A percentile compares a stretch with the other conserved stretches of the same genome.
Conservation (phyloP, 1,140 invertebrate genomes). For the Leptinotarsa texana region DNA sequence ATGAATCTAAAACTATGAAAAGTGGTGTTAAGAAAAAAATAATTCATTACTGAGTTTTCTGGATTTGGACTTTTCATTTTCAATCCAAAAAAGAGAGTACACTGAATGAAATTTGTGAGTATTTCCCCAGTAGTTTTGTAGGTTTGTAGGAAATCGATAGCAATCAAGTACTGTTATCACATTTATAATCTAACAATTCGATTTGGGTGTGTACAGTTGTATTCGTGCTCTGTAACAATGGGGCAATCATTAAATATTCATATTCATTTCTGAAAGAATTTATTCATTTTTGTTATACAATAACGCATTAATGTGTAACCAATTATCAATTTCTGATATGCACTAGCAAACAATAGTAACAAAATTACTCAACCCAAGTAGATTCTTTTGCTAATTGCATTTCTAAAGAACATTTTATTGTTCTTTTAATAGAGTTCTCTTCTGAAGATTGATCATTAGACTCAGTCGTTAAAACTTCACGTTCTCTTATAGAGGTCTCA, state of each 20-base stretch:
- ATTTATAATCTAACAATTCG: neutral
- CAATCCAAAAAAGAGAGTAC: no score
- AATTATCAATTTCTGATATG: neutral
- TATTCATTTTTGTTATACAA: neutral
- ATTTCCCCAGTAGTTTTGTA: no score
- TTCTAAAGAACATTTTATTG: slow-evolving; percentile 46
- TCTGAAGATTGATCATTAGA: slow-evolving; percentile 25
- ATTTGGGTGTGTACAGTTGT: neutral
- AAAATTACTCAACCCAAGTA: slow-evolving; percentile 3
- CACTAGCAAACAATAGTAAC: neutral
- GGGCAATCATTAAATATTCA: neutral
- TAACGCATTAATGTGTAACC: neutral
- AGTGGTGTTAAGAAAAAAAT: slow-evolving; percentile 53
- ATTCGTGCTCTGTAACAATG: neutral
- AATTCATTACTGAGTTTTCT: slow-evolving; percentile 4
- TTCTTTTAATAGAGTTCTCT: slow-evolving; percentile 32
- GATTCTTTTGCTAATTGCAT: slow-evolving; percentile 48
- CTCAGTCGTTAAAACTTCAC: neutral
- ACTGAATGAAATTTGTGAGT: neutral
- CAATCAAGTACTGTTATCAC: neutral
- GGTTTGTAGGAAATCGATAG: neutral
- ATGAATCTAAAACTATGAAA: slow-evolving; percentile 59
- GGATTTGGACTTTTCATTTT: no score
- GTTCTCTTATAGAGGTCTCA: slow-evolving; percentile 18
- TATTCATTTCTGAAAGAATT: neutral